phyloP scores from a whole-genome alignment of 2,113 vertebrate species.

The Corythaeola cristata region DNA sequence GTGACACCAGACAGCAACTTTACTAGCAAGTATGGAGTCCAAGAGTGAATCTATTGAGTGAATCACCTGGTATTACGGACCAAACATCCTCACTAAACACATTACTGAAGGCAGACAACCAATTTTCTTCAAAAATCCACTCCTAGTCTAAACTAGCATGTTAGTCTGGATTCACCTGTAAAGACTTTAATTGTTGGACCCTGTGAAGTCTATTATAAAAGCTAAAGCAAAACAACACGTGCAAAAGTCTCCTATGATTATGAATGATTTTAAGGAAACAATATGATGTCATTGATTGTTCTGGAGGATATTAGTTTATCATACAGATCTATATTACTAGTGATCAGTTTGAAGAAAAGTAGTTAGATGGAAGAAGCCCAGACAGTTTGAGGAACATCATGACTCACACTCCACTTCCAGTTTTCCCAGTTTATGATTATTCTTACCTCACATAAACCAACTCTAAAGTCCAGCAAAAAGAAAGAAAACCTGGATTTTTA shows the following conservation, averaged over 20 bases:
- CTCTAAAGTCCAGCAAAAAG: not conserved
- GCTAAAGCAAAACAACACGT: no score
- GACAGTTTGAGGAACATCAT: fast-evolving
- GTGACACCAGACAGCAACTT: no score
- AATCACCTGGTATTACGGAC: no score
- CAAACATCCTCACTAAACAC: no score
- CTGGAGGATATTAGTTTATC: not conserved
- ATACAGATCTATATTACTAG: not conserved
- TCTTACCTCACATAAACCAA: not conserved
- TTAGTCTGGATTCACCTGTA: no score
- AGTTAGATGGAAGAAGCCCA: not conserved
- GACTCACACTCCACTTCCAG: not conserved
- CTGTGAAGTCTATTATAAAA: no score
- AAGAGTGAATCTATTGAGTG: no score
- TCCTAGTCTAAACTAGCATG: no score
- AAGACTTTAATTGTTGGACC: no score
- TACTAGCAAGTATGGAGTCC: no score
- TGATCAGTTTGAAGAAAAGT: not conserved
- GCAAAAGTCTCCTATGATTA: not conserved
- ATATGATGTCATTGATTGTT: not conserved
- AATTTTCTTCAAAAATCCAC: no score
- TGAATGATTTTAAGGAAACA: not conserved
- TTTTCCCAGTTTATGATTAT: not conserved
- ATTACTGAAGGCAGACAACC: no score
- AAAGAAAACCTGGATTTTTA: not conserved